Conservation (phyloP, 2,113 vertebrate genomes). For the Dendrocopos noguchii region DNA sequence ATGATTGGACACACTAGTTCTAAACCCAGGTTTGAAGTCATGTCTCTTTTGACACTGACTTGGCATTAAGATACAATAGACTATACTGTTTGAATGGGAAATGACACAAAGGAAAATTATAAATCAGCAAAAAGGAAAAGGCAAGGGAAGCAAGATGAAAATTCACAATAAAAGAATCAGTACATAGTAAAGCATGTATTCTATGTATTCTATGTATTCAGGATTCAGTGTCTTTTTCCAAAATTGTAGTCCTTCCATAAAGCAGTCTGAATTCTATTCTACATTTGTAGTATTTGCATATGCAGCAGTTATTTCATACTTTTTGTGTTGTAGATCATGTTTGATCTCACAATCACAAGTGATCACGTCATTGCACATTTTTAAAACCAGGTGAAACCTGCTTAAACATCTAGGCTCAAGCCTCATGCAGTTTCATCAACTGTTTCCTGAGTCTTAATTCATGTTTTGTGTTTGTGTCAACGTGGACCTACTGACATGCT, state of each 20-base stretch:
- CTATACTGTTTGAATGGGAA: neutral
- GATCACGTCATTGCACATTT: neutral
- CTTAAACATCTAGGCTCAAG: neutral
- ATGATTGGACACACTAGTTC: neutral
- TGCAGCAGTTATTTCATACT: neutral
- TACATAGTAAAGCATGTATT: neutral
- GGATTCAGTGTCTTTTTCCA: neutral
- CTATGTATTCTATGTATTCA: neutral
- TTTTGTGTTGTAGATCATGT: neutral
- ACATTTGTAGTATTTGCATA: neutral
- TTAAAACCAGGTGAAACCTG: neutral
- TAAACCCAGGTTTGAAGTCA: neutral
- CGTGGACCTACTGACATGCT: neutral
- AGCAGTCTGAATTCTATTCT: neutral
- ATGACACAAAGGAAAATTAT: neutral
- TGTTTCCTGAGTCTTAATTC: neutral
- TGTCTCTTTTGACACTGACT: neutral
- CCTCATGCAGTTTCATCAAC: neutral
- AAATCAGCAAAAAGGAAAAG: neutral
- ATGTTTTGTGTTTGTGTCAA: neutral
- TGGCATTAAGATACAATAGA: accelerated
- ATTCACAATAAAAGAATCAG: neutral
- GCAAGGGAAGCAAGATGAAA: neutral
- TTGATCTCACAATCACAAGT: neutral
- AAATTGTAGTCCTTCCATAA: neutral